Evolutionary conservation across 2,888 invertebrate genomes (phyloP), one percentile per base, ranked within the genome.

Genomic region (Aphidius colemani): DNA sequence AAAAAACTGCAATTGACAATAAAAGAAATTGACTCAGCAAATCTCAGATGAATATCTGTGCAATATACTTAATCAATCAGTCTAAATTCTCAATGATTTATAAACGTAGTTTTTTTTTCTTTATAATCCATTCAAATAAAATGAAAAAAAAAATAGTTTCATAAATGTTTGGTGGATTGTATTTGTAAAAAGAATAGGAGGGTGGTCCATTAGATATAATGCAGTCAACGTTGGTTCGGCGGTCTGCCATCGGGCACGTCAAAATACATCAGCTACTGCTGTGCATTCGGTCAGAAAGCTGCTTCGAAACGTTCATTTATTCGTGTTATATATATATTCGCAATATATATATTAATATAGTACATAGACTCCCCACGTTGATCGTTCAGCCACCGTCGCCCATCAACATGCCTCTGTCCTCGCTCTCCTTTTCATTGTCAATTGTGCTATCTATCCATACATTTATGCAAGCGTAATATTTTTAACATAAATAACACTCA

Each of bases 231-330:
- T 30, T 30, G 71, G 84, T 84, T 84, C 84, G 83, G 84, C 58
- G 63, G 64, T 71, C 72, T 74, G 74, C 72, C 76, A 75, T 77
- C 73, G 77, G 75, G 70, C 76, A 78, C 79, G 81, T 82, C 81
- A 79, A 77, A 80, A 80, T 76, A 78, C 74, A 82, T 82, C 78
- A 80, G 80, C 80, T 78, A 79, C 80, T 75, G 80, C 78, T 80
- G 78, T 78, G 79, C 80, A 74, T 69, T 80, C 77, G 75, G 65
- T 79, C 77, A 78, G 80, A 80, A 79, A 78, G 73, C 75, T 30
- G 30, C 75, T 63, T 70, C 69, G 58, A 30, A 30, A 5, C 48
- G 69, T 63, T 66, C 74, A 68, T 63, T 68, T 69, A 61, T 61
- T 61, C 53, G 49, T 53, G 58, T 66, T 63, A 30, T 30, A 30